phyloP scores from a whole-genome alignment of 2,113 vertebrate genomes.

The Dolichallabes microphthalmus region DNA sequence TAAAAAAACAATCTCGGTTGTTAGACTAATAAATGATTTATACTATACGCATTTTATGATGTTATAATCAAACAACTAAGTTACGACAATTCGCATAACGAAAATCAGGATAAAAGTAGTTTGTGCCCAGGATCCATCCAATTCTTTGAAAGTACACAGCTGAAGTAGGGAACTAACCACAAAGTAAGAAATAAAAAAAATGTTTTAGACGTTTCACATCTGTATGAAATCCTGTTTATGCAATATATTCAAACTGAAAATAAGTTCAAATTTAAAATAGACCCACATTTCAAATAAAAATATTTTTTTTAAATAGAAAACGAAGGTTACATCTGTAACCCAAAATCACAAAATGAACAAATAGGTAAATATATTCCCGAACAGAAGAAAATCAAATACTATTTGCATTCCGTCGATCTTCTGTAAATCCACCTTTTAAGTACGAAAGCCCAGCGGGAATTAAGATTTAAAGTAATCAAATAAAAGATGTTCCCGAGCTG shows the following conservation, averaged over 20 bases:
- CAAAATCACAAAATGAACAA: neutral
- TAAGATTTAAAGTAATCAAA: neutral
- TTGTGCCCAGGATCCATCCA: too few relatives aligned
- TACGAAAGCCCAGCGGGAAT: neutral
- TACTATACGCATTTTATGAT: neutral
- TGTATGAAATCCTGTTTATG: neutral
- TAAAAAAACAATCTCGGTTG: neutral
- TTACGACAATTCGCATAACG: neutral
- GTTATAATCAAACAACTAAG: neutral
- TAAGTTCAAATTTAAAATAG: neutral
- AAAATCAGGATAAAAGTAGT: neutral
- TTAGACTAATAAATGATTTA: neutral
- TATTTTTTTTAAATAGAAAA: neutral
- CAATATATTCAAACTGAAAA: neutral
- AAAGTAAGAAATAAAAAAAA: neutral
- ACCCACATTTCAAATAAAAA: neutral
- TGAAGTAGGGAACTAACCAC: neutral
- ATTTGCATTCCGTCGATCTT: conserved; percentile 12
- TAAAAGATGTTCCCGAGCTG: conserved; percentile 9
- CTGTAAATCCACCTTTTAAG: conserved; percentile 23
- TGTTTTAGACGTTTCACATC: neutral
- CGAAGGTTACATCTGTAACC: neutral
- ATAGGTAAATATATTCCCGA: neutral
- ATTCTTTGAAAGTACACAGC: neutral
- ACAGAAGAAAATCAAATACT: neutral